Conservation (phyloP, 1,140 invertebrate species). For the Drosophila baimaii region DNA sequence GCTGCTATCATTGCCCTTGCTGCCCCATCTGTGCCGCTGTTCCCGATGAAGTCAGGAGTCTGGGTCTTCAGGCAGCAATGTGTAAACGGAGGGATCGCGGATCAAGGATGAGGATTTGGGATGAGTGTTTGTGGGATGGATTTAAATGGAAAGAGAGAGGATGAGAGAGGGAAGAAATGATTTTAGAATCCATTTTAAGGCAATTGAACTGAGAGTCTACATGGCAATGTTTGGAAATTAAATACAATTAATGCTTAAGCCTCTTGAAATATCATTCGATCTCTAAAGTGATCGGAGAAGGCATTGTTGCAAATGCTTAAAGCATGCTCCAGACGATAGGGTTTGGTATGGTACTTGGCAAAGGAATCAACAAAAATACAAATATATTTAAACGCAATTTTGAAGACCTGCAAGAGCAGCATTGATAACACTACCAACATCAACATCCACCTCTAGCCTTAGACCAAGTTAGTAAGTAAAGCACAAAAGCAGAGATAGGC, state of each 20-base stretch:
- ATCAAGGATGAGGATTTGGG: neutral
- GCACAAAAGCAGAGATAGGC: neutral
- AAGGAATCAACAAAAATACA: neutral
- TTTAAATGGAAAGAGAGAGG: neutral
- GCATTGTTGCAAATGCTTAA: neutral
- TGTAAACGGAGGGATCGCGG: neutral
- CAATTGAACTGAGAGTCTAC: conserved; percentile 1
- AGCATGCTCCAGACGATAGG: neutral
- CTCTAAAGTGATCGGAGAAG: no score
- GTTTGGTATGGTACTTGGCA: neutral
- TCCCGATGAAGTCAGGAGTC: neutral
- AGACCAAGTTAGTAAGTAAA: conserved; percentile 7
- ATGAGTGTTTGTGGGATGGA: neutral
- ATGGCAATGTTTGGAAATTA: no score
- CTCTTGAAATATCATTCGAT: neutral
- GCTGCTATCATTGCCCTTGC: conserved; percentile 3
- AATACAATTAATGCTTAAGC: no score
- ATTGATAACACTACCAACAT: conserved; percentile 11
- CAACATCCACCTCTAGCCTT: neutral
- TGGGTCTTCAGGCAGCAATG: conserved; percentile 17
- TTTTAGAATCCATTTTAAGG: conserved; percentile 17
- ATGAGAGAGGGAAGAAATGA: conserved; percentile 5
- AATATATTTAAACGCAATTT: neutral
- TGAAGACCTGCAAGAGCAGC: neutral
- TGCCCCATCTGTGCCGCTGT: neutral